These are phyloP conservation scores for Callocephalon fimbriatum DNA, from an alignment of 2,113 vertebrate genomes.

Conservation along the genomic window DNA sequence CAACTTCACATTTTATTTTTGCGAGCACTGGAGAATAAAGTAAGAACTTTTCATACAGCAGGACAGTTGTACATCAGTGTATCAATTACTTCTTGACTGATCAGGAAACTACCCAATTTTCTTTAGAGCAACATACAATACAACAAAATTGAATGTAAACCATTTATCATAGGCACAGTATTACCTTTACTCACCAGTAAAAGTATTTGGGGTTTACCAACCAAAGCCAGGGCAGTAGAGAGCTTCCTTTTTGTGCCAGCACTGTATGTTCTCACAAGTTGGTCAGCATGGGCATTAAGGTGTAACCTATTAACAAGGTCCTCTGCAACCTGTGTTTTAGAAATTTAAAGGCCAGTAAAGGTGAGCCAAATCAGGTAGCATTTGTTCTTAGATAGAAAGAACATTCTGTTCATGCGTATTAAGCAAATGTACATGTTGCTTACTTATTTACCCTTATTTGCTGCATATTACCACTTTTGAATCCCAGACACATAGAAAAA, in stretches of 20 bases:
- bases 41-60: background rate
- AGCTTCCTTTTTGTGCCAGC: slow-evolving; percentile 80
- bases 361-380: background rate
- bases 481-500: background rate
- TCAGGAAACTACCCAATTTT: background rate
- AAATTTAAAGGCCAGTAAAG: background rate
- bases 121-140: background rate
- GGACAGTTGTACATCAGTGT: background rate
- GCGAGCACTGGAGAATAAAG: background rate
- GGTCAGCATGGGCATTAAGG: slow-evolving; percentile 47
- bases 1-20: background rate
- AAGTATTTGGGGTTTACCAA: slow-evolving; percentile 78
- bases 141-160: background rate
- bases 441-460: background rate
- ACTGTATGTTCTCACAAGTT: slow-evolving; percentile 72
- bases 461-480: background rate
- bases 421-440: background rate
- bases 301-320: slow-evolving; percentile 69
- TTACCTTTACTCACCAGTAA: slow-evolving; percentile 70
- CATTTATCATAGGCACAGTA: background rate
- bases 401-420: background rate
- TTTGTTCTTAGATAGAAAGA: background rate
- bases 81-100: background rate
- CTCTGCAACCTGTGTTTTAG: slow-evolving; percentile 52
- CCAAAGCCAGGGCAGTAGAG: slow-evolving; percentile 75